A percentile compares a stretch with the other conserved stretches of the same genome.
Evolutionary conservation across 2,113 vertebrate genomes (phyloP).

Genomic region (Atrichornis clamosus): DNA sequence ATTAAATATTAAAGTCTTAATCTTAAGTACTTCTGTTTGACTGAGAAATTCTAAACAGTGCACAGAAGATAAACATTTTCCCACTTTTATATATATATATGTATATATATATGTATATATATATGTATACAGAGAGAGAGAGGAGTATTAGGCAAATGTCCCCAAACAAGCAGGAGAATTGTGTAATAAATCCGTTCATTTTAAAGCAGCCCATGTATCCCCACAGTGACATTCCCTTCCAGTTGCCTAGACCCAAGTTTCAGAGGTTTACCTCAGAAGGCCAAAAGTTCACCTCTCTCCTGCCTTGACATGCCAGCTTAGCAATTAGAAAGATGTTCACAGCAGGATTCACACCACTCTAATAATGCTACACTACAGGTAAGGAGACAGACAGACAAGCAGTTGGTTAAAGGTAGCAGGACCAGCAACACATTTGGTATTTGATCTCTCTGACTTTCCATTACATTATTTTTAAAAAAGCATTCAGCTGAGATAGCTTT

Average conservation of each 20-base stretch:
- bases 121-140: not conserved
- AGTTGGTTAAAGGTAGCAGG: not conserved
- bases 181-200: not conserved
- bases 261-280: not conserved
- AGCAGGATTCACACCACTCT: not conserved
- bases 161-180: not conserved
- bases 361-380: not conserved
- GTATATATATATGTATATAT: rapidly evolving
- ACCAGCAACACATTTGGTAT: not conserved
- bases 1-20: constrained; percentile 66
- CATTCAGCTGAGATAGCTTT: not conserved
- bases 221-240: not conserved
- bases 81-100: not conserved
- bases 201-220: not conserved
- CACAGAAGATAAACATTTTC: constrained; percentile 3
- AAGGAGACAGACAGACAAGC: not conserved
- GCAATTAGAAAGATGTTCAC: not conserved
- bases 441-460: not conserved
- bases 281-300: not conserved
- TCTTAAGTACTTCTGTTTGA: constrained; percentile 32
- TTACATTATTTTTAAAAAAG: not conserved
- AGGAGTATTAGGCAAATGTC: not conserved
- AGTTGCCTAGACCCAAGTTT: not conserved
- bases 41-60: constrained; percentile 27
- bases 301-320: not conserved